Evolutionary conservation across 2,797 vertebrate genomes (phyloP).

Genomic region (Megalops cyprinoides): DNA sequence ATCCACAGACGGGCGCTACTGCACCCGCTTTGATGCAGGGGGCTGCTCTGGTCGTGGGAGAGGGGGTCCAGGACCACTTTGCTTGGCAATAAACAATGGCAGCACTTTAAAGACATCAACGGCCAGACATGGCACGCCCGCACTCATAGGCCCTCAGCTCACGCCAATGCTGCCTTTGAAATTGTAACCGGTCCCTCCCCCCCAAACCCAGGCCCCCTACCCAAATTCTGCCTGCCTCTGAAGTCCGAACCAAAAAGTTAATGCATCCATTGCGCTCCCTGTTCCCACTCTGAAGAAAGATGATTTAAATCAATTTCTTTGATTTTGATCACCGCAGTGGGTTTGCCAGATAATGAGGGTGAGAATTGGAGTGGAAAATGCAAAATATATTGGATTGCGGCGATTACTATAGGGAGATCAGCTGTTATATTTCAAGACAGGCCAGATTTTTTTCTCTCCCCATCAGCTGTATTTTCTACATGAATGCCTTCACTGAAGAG

Average conservation of each 20-base stretch:
- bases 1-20: not conserved
- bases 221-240: slow-evolving; percentile 33
- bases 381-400: slow-evolving; percentile 39
- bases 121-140: not conserved
- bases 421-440: slow-evolving; percentile 27
- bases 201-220: not conserved
- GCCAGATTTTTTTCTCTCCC: not conserved
- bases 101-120: not conserved
- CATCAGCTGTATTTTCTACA: slow-evolving; percentile 11
- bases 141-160: not conserved
- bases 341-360: slow-evolving; percentile 46
- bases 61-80: not conserved
- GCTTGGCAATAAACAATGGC: not conserved
- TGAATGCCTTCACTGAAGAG: slow-evolving; percentile 21
- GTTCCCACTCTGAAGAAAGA: slow-evolving; percentile 46
- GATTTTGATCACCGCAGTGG: slow-evolving; percentile 55
- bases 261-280: slow-evolving; percentile 47
- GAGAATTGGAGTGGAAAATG: slow-evolving; percentile 35
- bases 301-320: slow-evolving; percentile 68
- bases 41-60: not conserved
- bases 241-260: slow-evolving; percentile 47
- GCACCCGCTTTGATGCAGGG: not conserved
- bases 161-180: slow-evolving; percentile 14
- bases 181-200: not conserved
- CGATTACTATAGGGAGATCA: slow-evolving; percentile 18